A percentile compares a stretch with the other conserved stretches of the same genome.
These are phyloP conservation scores for Thalassarche chlororhynchos DNA, from an alignment of 2,113 vertebrate genomes.

Conservation along the genomic window DNA sequence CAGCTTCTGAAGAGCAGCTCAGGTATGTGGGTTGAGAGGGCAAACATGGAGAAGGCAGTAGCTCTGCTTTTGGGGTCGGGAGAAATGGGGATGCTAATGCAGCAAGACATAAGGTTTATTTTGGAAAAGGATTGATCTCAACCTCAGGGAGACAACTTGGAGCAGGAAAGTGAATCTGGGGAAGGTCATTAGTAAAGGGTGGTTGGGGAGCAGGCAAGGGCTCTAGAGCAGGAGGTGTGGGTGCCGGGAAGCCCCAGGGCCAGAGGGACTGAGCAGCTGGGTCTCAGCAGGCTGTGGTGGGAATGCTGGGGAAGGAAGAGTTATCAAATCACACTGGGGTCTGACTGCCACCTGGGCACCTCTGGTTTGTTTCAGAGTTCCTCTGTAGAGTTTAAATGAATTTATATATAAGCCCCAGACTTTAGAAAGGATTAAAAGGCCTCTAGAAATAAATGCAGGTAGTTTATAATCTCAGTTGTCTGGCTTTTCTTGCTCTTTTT, in stretches of 20 bases:
- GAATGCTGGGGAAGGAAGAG: neutral
- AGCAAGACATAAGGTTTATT: neutral
- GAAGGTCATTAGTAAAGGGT: neutral
- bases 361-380: neutral
- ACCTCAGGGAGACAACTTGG: neutral
- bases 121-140: neutral
- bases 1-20: neutral
- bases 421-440: neutral
- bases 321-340: neutral
- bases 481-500: neutral
- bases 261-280: neutral
- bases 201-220: neutral
- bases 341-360: neutral
- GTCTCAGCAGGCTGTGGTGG: neutral
- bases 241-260: rapidly evolving
- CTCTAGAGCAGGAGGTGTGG: neutral
- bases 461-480: neutral
- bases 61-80: neutral
- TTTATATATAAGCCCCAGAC: neutral
- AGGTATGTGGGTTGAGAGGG: neutral
- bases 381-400: neutral
- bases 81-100: neutral
- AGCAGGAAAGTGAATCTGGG: neutral
- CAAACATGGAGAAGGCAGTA: neutral
- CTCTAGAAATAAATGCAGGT: neutral